Base-by-base conservation (phyloP, 2,113 vertebrate species). In the Pseudorhombus dupliciocellatus region DNA sequence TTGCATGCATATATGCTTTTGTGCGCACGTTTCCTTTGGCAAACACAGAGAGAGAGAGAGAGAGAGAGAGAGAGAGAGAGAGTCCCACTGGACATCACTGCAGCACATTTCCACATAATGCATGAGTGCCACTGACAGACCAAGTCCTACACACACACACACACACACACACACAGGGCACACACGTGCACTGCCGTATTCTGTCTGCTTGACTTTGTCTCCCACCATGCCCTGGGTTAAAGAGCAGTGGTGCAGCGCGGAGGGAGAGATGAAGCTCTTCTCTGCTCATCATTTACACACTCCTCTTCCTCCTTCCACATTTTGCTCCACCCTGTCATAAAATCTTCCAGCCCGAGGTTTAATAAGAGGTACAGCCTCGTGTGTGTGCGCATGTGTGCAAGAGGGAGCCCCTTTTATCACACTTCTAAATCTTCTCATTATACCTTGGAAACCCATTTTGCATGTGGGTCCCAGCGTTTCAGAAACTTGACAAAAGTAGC, bases 151-250 rank as follows among this genome's bases (percentile, higher is more conserved):
- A 44, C 24, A 56, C 34, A 54, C n/a, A 42, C 51, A 48, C 37
- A 53, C 68, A 42, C 51, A 48, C 24, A 22, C 37, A 48, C 70
- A 46, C 37, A 53, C 65, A 71, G n/a, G 25, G 53, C 16, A 67
- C 53, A 57, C 68, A 69, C 25, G 20, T 50, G 55, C 80, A 68
- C 37, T 46, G 31, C 22, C 18, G 10, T 68, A 60, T 75, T 83
- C 75, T 84, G 84, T 90, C 87, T 84, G 84, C 86, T 89, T 79
- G 86, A 87, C 86, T 89, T 84, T 84, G 83, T 91, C 79, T 89
- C 84, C 86, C 79, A 89, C 75, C 66, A 80, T 87, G 87, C 90
- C 88, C 65, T 66, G 74, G 83, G 76, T 86, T 75, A 86, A 82
- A 82, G 69, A 84, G 74, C 52, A 74, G 71, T 79, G 84, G 72